phyloP scores from a whole-genome alignment of 2,113 vertebrate genomes.

The Labeo catla region DNA sequence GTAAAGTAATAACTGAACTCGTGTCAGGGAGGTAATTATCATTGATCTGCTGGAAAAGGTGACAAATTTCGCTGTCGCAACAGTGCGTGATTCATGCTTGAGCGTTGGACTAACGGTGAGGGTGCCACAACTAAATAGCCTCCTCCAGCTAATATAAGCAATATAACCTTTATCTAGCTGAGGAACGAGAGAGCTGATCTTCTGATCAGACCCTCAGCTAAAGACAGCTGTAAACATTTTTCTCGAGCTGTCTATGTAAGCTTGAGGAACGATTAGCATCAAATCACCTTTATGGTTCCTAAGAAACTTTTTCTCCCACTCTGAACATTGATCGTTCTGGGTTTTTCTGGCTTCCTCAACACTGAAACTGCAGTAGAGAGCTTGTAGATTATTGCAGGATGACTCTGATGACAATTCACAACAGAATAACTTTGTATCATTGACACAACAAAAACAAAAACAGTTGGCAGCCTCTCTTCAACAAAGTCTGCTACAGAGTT shows the following conservation, averaged over 20 bases:
- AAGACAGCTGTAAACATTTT: slow-evolving; percentile 19
- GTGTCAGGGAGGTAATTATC: slow-evolving; percentile 97
- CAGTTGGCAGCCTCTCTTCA: slow-evolving; percentile 49
- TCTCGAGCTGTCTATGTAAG: slow-evolving; percentile 9
- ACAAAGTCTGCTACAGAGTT: slow-evolving; percentile 59
- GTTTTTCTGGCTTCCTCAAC: not conserved
- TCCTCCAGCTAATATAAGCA: slow-evolving; percentile 36
- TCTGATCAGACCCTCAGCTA: not conserved
- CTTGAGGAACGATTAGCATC: slow-evolving; percentile 10
- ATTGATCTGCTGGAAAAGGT: slow-evolving; percentile 91
- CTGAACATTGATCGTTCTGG: not conserved
- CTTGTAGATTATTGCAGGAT: slow-evolving; percentile 7
- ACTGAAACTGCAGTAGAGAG: not conserved
- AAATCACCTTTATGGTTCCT: slow-evolving; percentile 23
- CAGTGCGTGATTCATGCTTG: slow-evolving; percentile 86
- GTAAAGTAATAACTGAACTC: slow-evolving; percentile 99
- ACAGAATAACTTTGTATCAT: slow-evolving; percentile 42
- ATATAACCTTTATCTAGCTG: slow-evolving; percentile 39
- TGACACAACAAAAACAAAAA: slow-evolving; percentile 43
- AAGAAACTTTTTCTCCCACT: slow-evolving; percentile 24
- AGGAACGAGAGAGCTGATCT: not conserved
- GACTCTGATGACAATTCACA: slow-evolving; percentile 4
- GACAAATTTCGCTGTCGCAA: slow-evolving; percentile 87
- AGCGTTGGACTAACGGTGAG: slow-evolving; percentile 35
- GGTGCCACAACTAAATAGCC: slow-evolving; percentile 28